Evolutionary conservation across 2,888 invertebrate genomes (phyloP).

Genomic region (Scelioninae gen. 1): DNA sequence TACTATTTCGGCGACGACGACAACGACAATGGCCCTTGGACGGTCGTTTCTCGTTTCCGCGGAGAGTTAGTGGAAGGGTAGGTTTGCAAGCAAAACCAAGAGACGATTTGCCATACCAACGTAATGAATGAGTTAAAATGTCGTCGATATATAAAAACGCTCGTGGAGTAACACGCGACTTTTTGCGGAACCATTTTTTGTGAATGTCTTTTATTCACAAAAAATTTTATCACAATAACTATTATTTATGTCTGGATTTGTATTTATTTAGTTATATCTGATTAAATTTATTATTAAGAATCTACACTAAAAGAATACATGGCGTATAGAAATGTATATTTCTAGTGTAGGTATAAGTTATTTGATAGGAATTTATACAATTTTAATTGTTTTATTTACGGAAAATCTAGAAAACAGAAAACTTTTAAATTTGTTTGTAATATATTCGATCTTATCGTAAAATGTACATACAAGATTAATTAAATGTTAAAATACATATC

Average conservation of each 20-base stretch:
- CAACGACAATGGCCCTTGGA: conserved; percentile 78
- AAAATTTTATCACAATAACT: conserved; percentile 39
- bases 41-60: conserved; percentile 79
- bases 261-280: conserved; percentile 43
- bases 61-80: conserved; percentile 46
- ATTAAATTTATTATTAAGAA: conserved; percentile 32
- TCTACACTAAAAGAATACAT: not conserved
- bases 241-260: conserved; percentile 34
- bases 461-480: too few relatives aligned
- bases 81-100: conserved; percentile 41
- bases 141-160: conserved; percentile 44
- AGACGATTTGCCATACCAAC: conserved; percentile 49
- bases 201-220: conserved; percentile 14
- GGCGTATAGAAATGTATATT: too few relatives aligned
- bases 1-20: conserved; percentile 70
- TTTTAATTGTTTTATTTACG: too few relatives aligned
- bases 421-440: too few relatives aligned
- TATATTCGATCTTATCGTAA: too few relatives aligned
- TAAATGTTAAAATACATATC: too few relatives aligned
- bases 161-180: conserved; percentile 17
- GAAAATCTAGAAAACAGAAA: too few relatives aligned
- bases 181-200: conserved; percentile 31
- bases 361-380: too few relatives aligned
- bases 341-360: too few relatives aligned
- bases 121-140: conserved; percentile 61